Evolutionary conservation across 1,140 invertebrate species (phyloP).

Genomic region (Atta texana): DNA sequence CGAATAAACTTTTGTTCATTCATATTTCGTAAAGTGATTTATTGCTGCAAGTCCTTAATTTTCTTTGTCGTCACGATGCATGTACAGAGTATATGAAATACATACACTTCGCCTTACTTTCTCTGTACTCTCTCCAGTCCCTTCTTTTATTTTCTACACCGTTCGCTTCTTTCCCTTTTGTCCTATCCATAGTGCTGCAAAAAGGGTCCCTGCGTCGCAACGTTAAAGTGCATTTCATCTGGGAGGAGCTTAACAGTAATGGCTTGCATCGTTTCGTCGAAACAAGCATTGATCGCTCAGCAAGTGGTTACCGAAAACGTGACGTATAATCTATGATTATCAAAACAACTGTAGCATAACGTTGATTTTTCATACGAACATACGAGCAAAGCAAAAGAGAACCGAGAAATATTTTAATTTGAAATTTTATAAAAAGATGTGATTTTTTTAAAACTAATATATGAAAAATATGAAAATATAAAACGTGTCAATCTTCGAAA

Average conservation of each 20-base stretch:
- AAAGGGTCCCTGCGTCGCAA: constrained; percentile 48
- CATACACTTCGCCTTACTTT: constrained; percentile 20
- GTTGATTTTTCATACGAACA: not conserved
- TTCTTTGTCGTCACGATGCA: constrained; percentile 46
- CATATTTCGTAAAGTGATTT: constrained; percentile 50
- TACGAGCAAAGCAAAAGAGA: not conserved
- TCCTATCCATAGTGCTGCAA: constrained; percentile 21
- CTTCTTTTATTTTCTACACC: constrained; percentile 43
- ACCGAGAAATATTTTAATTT: not conserved
- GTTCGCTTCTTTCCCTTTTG: constrained; percentile 15
- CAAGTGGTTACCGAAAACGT: constrained; percentile 41
- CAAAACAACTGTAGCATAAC: not conserved
- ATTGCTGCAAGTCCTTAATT: constrained; percentile 54
- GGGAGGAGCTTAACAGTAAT: constrained; percentile 48
- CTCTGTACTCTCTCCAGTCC: not conserved
- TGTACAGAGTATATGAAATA: constrained; percentile 29
- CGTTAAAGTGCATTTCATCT: constrained; percentile 62
- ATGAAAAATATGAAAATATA: not conserved
- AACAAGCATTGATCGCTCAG: constrained; percentile 30
- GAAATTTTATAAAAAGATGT: not conserved
- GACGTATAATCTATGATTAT: constrained; percentile 46
- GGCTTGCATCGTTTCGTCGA: constrained; percentile 61
- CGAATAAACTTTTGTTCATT: constrained; percentile 21
- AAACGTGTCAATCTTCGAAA: not conserved
- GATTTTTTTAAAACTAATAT: not conserved